These are phyloP conservation scores for Laticauda colubrina DNA, from an alignment of 2,113 vertebrate species.

Conservation along the genomic window DNA sequence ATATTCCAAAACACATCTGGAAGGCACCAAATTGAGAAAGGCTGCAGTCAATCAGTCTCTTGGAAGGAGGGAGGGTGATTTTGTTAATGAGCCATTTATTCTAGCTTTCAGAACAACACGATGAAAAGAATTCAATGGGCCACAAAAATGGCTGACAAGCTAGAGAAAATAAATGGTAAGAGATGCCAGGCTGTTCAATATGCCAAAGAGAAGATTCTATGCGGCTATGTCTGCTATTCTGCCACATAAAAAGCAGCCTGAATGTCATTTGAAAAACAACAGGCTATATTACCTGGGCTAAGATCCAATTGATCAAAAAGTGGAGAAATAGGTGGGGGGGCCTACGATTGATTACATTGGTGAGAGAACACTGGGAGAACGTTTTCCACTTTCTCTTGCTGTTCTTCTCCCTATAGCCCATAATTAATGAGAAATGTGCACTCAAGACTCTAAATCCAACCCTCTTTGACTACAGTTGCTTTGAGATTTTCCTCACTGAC, in stretches of 20 bases:
- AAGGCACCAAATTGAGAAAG: not conserved
- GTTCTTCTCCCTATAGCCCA: not conserved
- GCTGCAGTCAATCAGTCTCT: not conserved
- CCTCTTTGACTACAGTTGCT: not conserved
- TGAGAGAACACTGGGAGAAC: not conserved
- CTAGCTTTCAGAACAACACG: not conserved
- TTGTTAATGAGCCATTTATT: not conserved
- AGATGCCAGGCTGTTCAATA: not conserved
- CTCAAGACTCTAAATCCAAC: not conserved
- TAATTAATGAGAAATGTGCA: not conserved
- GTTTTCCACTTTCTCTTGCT: not conserved
- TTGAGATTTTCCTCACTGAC: not conserved
- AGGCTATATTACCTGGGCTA: not conserved
- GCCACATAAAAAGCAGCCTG: not conserved
- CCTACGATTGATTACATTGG: not conserved
- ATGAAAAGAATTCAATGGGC: constrained; percentile 3
- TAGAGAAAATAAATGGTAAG: not conserved
- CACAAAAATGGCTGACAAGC: not conserved
- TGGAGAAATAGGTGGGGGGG: not conserved
- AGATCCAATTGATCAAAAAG: not conserved
- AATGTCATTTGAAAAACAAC: not conserved
- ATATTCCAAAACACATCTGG: not conserved
- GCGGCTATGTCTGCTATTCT: not conserved
- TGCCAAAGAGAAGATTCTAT: not conserved
- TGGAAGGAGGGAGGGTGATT: not conserved